phyloP scores from a whole-genome alignment of 2,113 vertebrate genomes.

The Gobiocypris rarus region DNA sequence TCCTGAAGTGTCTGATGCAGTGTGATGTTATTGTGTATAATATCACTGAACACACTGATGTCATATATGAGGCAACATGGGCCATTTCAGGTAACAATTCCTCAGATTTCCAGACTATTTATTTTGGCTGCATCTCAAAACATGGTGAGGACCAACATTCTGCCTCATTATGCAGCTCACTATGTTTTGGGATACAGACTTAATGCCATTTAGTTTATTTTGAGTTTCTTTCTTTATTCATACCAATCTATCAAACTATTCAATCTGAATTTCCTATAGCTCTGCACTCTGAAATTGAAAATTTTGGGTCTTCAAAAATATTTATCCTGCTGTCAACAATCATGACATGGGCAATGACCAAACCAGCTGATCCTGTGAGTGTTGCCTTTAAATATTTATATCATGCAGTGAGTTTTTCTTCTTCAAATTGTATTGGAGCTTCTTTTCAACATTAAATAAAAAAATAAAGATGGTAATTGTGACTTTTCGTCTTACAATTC shows the following conservation, averaged over 20 bases:
- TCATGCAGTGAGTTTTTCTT: neutral
- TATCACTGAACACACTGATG: slow-evolving; percentile 80
- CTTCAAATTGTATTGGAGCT: neutral
- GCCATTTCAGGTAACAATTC: slow-evolving; percentile 80
- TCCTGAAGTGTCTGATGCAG: slow-evolving; percentile 78
- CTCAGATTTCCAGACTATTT: neutral
- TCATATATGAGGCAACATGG: slow-evolving; percentile 87
- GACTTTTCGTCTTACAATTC: too few relatives aligned
- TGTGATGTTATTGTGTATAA: slow-evolving; percentile 92
- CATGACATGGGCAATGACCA: slow-evolving; percentile 90
- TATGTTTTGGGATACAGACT: neutral
- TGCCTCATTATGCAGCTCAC: too few relatives aligned
- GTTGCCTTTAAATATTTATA: neutral
- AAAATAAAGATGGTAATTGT: too few relatives aligned
- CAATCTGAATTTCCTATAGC: slow-evolving; percentile 64
- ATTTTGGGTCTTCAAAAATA: slow-evolving; percentile 80
- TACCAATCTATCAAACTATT: neutral
- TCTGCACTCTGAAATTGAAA: slow-evolving; percentile 74
- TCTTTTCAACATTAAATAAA: too few relatives aligned
- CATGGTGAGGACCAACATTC: neutral
- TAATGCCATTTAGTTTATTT: neutral
- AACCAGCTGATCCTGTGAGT: slow-evolving; percentile 82
- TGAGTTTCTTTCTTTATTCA: neutral
- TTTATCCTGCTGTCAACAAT: slow-evolving; percentile 92
- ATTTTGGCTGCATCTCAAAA: neutral